These are phyloP conservation scores for Macaria liturata DNA, from an alignment of 2,888 invertebrate species.

Conservation along the genomic window DNA sequence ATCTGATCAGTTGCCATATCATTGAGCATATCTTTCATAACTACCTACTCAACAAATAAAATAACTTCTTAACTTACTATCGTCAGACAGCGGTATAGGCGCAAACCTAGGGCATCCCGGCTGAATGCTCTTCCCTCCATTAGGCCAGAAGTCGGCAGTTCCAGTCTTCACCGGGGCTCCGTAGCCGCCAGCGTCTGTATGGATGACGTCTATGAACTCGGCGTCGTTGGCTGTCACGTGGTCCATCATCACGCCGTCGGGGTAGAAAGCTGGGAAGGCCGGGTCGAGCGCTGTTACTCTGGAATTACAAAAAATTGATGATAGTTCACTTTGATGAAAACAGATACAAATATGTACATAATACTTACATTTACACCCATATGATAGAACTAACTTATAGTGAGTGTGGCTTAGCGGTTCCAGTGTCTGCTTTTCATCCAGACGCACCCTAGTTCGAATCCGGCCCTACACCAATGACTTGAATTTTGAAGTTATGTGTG, in stretches of 20 bases:
- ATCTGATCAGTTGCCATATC: no score
- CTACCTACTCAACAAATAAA: not conserved
- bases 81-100: slow-evolving; percentile 76
- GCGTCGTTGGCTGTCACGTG: slow-evolving; percentile 81
- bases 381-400: no score
- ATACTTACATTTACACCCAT: no score
- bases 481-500: no score
- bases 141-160: slow-evolving; percentile 85
- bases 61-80: slow-evolving; percentile 56
- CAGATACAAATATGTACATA: no score
- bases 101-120: slow-evolving; percentile 83
- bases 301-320: slow-evolving; percentile 36
- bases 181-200: slow-evolving; percentile 86
- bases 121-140: slow-evolving; percentile 82
- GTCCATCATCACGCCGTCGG: slow-evolving; percentile 72
- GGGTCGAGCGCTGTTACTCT: slow-evolving; percentile 85
- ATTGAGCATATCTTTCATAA: no score
- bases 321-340: no score
- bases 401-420: no score
- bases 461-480: no score
- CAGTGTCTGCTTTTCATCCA: no score
- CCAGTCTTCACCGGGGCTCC: slow-evolving; percentile 84
- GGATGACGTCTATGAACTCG: slow-evolving; percentile 86
- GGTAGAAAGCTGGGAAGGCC: slow-evolving; percentile 84
- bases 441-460: no score